These are phyloP conservation scores for Terebella lapidaria DNA, from an alignment of 2,888 invertebrate genomes.

Conservation along the genomic window DNA sequence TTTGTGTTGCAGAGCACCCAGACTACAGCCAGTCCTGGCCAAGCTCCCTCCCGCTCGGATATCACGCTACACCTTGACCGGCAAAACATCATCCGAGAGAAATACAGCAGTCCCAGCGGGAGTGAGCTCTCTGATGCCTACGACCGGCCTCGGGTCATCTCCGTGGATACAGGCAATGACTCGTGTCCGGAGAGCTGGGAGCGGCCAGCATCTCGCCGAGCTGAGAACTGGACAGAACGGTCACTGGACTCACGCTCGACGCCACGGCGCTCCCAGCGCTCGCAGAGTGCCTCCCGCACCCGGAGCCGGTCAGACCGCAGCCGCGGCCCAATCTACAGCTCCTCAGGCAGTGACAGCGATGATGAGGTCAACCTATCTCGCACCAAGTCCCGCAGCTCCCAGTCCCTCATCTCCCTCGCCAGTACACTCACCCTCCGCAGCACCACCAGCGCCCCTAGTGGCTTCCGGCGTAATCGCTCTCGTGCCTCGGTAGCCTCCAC, in stretches of 20 bases:
- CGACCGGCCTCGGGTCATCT: neutral
- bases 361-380: constrained; percentile 14
- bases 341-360: constrained; percentile 22
- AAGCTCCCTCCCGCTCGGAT: constrained; percentile 4
- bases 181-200: neutral
- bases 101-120: constrained; percentile 23
- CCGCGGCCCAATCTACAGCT: constrained; percentile 12
- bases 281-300: neutral
- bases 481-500: constrained; percentile 16
- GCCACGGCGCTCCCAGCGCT: neutral
- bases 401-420: constrained; percentile 14
- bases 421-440: constrained; percentile 19
- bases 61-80: constrained; percentile 16
- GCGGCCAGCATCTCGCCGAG: neutral
- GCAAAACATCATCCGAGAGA: constrained; percentile 18
- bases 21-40: neutral
- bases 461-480: constrained; percentile 9
- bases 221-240: too few species aligned
- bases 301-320: neutral
- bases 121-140: constrained; percentile 12
- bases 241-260: too few species aligned
- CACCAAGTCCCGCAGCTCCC: constrained; percentile 1
- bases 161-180: neutral
- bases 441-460: constrained; percentile 6
- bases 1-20: neutral